Evolutionary conservation across 2,888 invertebrate genomes (phyloP), one percentile per base, ranked within the genome.

Genomic region (Anticlea derivata): DNA sequence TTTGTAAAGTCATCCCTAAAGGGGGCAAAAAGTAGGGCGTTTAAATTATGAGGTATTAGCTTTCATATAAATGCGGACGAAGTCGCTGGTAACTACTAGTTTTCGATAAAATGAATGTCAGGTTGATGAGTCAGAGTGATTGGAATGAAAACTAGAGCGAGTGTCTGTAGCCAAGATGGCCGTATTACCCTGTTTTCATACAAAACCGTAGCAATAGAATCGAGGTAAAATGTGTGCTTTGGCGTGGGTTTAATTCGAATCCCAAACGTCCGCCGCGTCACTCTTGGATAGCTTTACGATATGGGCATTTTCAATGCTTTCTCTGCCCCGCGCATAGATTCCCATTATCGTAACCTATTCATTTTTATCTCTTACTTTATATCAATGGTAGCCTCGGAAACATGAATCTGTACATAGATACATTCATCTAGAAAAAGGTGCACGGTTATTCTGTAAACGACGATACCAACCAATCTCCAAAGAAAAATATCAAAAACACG

Each of bases 221-320:
- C 64, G 60, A 66, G 65, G 73, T 73, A 76, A 70, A 77, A 78
- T 71, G 66, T 70, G 71, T 69, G 73, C 66, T 61, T n/a, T 63
- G 53, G 75, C 77, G 80, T 78, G 78, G 78, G 75, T 63, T 78
- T 73, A 69, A 76, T 78, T 76, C 76, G 69, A 77, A 74, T 75
- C 68, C 61, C 62, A 58, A 61, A 66, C 68, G 64, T 66, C 60
- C 68, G 65, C 64, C 65, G 65, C 62, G 58, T 77, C 61, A 66
- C 62, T 65, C 62, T 70, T 66, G 69, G 70, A 74, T 70, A 66
- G 68, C 60, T 78, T 73, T 69, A 76, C 66, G 71, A 70, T 70
- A 65, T 44, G 44, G 50, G 38, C 44, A 43, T 44, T 46, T 55
- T 50, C 52, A 27, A 38, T 47, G 47, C 40, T 47, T 46, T 34